phyloP scores from a whole-genome alignment of 2,888 invertebrate genomes.

The Drosophila fulvimacula region DNA sequence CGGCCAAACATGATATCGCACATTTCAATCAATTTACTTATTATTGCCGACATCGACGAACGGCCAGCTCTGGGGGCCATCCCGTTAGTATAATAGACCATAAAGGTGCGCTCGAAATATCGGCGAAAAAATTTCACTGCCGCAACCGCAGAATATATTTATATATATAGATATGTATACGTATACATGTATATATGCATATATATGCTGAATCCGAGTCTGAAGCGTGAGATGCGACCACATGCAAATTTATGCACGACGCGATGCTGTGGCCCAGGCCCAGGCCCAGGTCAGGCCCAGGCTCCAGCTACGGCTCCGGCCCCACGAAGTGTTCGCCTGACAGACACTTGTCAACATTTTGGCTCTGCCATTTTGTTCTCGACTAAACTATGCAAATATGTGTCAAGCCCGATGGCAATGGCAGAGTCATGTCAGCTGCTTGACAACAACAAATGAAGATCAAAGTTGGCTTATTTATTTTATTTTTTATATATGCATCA shows the following conservation, averaged over 20 bases:
- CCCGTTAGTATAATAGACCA: constrained; percentile 79
- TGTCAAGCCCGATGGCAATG: constrained; percentile 65
- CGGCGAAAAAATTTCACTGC: constrained; percentile 51
- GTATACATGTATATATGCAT: constrained; percentile 9
- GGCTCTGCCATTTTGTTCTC: constrained; percentile 65
- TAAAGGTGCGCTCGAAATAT: constrained; percentile 72
- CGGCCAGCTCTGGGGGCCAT: constrained; percentile 71
- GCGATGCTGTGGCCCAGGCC: constrained; percentile 23
- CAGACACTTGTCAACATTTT: constrained; percentile 76
- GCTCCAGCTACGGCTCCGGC: too few species aligned
- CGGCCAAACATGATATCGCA: constrained; percentile 77
- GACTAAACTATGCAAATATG: constrained; percentile 75
- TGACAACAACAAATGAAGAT: constrained; percentile 79
- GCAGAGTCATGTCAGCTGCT: constrained; percentile 72
- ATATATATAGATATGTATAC: constrained; percentile 6
- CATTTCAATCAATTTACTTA: constrained; percentile 79
- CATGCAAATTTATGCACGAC: constrained; percentile 70
- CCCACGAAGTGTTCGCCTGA: constrained; percentile 59
- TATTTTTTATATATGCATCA: constrained; percentile 74
- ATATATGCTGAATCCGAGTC: constrained; percentile 32
- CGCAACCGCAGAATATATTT: constrained; percentile 33
- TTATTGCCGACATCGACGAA: constrained; percentile 56
- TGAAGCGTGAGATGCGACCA: constrained; percentile 74
- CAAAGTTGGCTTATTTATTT: constrained; percentile 76
- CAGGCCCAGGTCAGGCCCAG: too few species aligned